A percentile compares a stretch with the other conserved stretches of the same genome.
Evolutionary conservation across 2,888 invertebrate genomes (phyloP).

Genomic region (Acrocyrtus sp.): DNA sequence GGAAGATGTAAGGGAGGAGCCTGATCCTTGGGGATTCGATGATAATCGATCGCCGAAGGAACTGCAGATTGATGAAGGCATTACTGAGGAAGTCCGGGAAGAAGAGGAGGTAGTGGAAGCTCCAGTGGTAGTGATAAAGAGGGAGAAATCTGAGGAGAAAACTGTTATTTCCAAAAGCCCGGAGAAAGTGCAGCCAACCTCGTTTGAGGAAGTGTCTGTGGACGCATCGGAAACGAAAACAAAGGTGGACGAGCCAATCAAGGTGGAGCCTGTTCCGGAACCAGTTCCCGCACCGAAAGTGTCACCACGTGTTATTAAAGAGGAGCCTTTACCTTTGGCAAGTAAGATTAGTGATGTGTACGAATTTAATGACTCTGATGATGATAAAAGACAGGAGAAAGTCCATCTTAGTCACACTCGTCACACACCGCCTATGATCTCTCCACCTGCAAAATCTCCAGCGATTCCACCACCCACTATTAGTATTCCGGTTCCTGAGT

Average conservation of each 20-base stretch:
- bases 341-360: conserved; percentile 78
- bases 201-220: conserved; percentile 25
- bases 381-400: conserved; percentile 65
- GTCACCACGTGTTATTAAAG: neutral
- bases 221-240: conserved; percentile 14
- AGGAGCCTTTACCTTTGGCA: neutral
- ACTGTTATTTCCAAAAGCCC: neutral
- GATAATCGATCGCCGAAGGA: conserved; percentile 57
- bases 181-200: conserved; percentile 81
- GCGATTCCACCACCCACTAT: conserved; percentile 19
- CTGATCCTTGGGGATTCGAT: conserved; percentile 44
- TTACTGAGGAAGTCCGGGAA: conserved; percentile 68
- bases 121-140: conserved; percentile 9
- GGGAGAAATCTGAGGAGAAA: neutral
- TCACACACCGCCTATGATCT: conserved; percentile 49
- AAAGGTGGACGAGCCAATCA: neutral
- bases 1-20: conserved; percentile 13
- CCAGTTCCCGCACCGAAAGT: conserved; percentile 1
- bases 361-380: conserved; percentile 89
- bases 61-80: conserved; percentile 61
- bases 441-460: conserved; percentile 45
- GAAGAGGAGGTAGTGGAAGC: neutral
- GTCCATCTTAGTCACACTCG: conserved; percentile 33
- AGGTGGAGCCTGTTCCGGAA: neutral
- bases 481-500: conserved; percentile 2